phyloP scores from a whole-genome alignment of 2,113 vertebrate genomes.

The Probosciger aterrimus region DNA sequence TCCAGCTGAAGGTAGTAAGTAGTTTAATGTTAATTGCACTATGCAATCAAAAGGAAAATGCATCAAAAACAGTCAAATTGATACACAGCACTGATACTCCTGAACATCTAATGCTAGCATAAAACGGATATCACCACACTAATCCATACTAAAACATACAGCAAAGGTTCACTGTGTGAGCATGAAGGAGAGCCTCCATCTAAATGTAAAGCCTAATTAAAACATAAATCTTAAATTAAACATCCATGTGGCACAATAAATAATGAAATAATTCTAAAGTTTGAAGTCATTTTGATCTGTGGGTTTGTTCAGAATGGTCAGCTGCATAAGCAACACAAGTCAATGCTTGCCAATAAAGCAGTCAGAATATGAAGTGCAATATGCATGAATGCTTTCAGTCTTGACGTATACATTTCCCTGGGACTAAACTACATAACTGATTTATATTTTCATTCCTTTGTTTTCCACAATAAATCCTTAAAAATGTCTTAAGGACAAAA shows the following conservation, averaged over 20 bases:
- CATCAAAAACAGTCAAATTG: neutral
- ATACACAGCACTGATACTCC: neutral
- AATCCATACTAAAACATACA: neutral
- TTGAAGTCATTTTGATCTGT: neutral
- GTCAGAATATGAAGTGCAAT: neutral
- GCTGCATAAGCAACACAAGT: neutral
- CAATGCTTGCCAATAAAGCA: neutral
- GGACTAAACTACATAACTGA: neutral
- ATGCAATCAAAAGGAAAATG: neutral
- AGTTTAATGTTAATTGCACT: neutral
- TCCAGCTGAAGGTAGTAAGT: neutral
- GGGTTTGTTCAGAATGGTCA: neutral
- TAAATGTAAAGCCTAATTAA: neutral
- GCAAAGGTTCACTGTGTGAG: neutral
- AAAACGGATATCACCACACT: neutral
- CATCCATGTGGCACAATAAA: neutral
- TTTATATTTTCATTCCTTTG: neutral
- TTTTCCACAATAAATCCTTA: conserved; percentile 38
- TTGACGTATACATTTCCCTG: neutral
- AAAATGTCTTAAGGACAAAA: conserved; percentile 15
- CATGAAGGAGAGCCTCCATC: neutral
- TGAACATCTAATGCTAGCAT: neutral
- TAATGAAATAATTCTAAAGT: neutral
- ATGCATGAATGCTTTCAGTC: neutral
- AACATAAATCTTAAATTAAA: neutral